phyloP scores from a whole-genome alignment of 37 sponge, comb jelly and placozoan species.

The Ephydatia muelleri region DNA sequence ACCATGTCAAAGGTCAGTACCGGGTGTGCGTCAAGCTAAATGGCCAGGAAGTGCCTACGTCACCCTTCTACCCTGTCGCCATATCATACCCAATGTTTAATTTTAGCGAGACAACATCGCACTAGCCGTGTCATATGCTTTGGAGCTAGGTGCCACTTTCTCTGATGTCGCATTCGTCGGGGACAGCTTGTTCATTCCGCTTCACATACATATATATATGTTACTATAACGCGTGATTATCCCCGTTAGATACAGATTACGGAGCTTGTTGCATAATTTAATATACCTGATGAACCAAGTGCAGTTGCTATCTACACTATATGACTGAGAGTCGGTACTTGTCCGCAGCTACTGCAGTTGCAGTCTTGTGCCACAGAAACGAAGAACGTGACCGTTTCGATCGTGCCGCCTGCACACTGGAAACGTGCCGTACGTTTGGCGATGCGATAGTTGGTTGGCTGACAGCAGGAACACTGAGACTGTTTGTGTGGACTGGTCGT shows the following conservation, averaged over 20 bases:
- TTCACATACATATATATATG: too few relatives aligned
- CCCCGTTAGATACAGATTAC: too few relatives aligned
- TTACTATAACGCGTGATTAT: too few relatives aligned
- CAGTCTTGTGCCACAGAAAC: background rate
- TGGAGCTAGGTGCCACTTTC: too few relatives aligned
- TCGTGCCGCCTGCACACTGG: background rate
- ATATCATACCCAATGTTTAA: too few relatives aligned
- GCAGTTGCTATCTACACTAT: too few relatives aligned
- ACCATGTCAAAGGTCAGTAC: slow-evolving; percentile 30
- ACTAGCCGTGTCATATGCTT: too few relatives aligned
- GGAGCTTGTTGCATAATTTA: too few relatives aligned
- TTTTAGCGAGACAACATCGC: too few relatives aligned
- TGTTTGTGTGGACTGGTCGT: background rate
- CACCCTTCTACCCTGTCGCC: slow-evolving; percentile 14
- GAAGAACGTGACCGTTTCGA: background rate
- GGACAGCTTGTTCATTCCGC: too few relatives aligned
- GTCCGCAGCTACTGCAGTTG: background rate
- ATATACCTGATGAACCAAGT: too few relatives aligned
- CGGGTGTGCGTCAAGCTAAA: slow-evolving; percentile 1
- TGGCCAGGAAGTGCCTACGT: background rate
- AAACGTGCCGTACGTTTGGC: background rate
- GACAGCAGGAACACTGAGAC: background rate
- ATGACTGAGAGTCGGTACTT: background rate
- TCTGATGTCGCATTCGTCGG: too few relatives aligned
- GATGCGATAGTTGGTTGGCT: background rate